Conservation (phyloP, 2,113 vertebrate species). For the Urocolius indicus region DNA sequence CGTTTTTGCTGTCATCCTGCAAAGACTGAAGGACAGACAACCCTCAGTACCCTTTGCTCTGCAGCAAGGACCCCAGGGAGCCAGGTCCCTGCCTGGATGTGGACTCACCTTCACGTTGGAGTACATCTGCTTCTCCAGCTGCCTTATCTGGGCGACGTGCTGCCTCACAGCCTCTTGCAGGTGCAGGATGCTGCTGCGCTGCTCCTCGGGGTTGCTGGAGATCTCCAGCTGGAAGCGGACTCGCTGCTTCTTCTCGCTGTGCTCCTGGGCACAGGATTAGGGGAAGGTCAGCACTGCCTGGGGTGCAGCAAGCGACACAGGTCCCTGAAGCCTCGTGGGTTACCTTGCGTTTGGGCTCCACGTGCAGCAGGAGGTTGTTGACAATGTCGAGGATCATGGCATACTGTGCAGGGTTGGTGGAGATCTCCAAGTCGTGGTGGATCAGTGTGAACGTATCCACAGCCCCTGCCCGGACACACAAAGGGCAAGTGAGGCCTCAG, state of each 20-base stretch:
- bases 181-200: constrained; percentile 96
- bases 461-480: constrained; percentile 80
- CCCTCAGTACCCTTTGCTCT: not conserved
- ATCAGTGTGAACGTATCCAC: constrained; percentile 98
- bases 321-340: not conserved
- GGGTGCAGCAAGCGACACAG: fast-evolving
- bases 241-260: constrained; percentile 97
- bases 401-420: constrained; percentile 96
- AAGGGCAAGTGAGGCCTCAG: not conserved
- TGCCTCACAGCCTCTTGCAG: constrained; percentile 95
- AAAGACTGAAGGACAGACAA: constrained; percentile 79
- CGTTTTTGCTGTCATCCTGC: constrained; percentile 87
- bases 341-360: constrained; percentile 97
- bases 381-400: constrained; percentile 99
- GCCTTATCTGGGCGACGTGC: constrained; percentile 93
- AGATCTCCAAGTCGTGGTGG: constrained; percentile 97
- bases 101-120: constrained; percentile 88
- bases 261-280: constrained; percentile 81
- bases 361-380: constrained; percentile 94
- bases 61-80: not conserved
- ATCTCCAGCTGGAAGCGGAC: constrained; percentile 99
- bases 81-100: too few relatives aligned
- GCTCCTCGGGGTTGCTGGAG: constrained; percentile 97
- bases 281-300: not conserved
- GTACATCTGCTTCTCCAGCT: constrained; percentile 97